These are phyloP conservation scores for Aspiorhynchus laticeps DNA, from an alignment of 2,113 vertebrate species.

Conservation along the genomic window DNA sequence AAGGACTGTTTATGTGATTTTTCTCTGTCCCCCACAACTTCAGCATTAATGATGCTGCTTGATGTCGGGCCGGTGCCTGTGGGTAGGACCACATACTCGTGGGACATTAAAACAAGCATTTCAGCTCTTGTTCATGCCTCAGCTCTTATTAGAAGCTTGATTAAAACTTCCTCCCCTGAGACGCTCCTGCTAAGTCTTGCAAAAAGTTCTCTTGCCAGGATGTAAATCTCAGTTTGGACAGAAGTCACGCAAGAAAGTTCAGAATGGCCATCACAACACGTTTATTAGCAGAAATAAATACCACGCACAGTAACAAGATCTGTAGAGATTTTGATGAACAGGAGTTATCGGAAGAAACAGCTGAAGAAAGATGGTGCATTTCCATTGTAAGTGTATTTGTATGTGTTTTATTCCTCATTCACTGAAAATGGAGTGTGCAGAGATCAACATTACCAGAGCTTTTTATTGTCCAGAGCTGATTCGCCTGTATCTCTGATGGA, in stretches of 20 bases:
- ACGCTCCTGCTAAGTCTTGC: neutral
- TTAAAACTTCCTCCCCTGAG: slow-evolving; percentile 29
- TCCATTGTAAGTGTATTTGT: neutral
- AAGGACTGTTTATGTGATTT: neutral
- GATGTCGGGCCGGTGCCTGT: slow-evolving; percentile 20
- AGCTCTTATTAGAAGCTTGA: slow-evolving; percentile 25
- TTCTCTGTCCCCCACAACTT: neutral
- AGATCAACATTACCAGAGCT: neutral
- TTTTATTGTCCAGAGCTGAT: neutral
- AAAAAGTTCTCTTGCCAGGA: neutral
- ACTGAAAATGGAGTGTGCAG: neutral
- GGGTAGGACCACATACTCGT: neutral
- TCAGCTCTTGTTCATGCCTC: slow-evolving; percentile 20
- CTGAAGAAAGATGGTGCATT: neutral
- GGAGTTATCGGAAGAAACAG: neutral
- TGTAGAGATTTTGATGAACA: neutral
- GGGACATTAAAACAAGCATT: slow-evolving; percentile 23
- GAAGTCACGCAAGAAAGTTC: neutral
- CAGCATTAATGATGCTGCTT: slow-evolving; percentile 28
- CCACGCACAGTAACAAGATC: neutral
- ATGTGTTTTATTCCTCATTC: neutral
- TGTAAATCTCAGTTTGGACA: neutral
- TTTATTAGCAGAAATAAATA: slow-evolving; percentile 20
- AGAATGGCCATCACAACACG: neutral
- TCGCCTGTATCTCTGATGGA: slow-evolving; percentile 17